Base-by-base conservation (phyloP, 2,113 vertebrate genomes). In the Lepisosteus oculatus region DNA sequence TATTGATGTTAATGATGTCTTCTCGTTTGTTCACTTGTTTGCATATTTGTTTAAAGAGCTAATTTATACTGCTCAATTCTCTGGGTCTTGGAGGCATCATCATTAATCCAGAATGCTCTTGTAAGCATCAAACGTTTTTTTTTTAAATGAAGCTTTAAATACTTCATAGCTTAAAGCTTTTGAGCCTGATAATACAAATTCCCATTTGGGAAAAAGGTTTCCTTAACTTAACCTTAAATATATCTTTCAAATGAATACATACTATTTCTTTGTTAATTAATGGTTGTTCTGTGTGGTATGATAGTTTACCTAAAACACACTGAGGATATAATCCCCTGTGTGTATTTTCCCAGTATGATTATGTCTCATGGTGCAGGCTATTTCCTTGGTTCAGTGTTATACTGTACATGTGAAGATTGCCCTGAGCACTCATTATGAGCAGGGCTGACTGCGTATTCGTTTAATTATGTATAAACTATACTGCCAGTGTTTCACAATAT, bases 131-230 rank as follows among this genome's bases (percentile, higher is more conserved):
- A 79, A 79, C 82, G 84, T 87, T 88, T 74, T 83, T 81, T 74
- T 83, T 72, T 72, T 81, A 73, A 69, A 75, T 79, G 79, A 80
- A 83, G 77, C 77, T 74, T 86, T 88, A 89, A 89, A 89, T 87
- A 87, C 89, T 90, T 87, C 88, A 83, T 85, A 80, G 79, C 84
- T 84, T 79, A 80, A 79, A 85, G 85, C 86, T 82, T 67, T 91
- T 84, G 78, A 79, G 76, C 80, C 73, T 75, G 80, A 80, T 62
- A 51, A 82, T 74, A 66, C 77, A 72, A 86, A 78, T 84, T 87
- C 84, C 6, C 86, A 81, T 88, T 87, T 87, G 80, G 75, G 78
- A 69, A 79, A 80, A 85, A 84, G 86, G 78, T 85, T 89, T 85
- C 87, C 89, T 88, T 83, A 86, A 86, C 61, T 68, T 83, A 84